These are phyloP conservation scores for Corvus moneduloides DNA, from an alignment of 2,113 vertebrate species.

Conservation along the genomic window DNA sequence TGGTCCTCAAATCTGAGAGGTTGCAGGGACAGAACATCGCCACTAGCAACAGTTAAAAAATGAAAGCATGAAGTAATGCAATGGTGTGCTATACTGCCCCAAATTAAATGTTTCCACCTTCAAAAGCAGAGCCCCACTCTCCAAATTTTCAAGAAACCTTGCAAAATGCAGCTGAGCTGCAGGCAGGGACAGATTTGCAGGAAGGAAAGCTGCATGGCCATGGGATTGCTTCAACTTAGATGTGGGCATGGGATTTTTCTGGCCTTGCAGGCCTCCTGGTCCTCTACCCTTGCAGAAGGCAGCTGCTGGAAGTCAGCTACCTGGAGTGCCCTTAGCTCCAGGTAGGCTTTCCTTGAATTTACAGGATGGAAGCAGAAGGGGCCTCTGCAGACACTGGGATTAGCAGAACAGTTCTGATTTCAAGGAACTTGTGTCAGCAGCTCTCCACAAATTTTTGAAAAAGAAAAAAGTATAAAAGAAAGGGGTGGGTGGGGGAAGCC, in stretches of 20 bases:
- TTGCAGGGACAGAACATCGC: background rate
- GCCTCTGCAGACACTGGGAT: background rate
- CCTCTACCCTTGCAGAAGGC: background rate
- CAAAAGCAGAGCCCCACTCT: background rate
- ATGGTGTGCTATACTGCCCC: background rate
- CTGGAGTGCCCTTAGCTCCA: background rate
- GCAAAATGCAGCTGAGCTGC: background rate
- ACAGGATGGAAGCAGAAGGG: background rate
- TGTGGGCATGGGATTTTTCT: background rate
- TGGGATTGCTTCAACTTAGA: background rate
- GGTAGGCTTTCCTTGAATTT: background rate
- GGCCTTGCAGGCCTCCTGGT: background rate
- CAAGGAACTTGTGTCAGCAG: background rate
- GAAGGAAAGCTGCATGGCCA: background rate
- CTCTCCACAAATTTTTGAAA: background rate
- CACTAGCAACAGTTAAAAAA: background rate
- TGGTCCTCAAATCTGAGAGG: background rate
- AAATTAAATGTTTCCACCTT: background rate
- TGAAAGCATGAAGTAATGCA: background rate
- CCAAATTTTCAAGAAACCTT: background rate
- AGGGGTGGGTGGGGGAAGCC: too few relatives aligned
- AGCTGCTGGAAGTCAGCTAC: accelerated
- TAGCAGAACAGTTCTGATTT: background rate
- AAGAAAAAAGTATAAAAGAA: background rate
- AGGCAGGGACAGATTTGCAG: background rate